A percentile compares a stretch with the other conserved stretches of the same genome.
Evolutionary conservation across 64 coral and sea anemone genomes (phyloP).

Genomic region (Pocillopora damicornis): DNA sequence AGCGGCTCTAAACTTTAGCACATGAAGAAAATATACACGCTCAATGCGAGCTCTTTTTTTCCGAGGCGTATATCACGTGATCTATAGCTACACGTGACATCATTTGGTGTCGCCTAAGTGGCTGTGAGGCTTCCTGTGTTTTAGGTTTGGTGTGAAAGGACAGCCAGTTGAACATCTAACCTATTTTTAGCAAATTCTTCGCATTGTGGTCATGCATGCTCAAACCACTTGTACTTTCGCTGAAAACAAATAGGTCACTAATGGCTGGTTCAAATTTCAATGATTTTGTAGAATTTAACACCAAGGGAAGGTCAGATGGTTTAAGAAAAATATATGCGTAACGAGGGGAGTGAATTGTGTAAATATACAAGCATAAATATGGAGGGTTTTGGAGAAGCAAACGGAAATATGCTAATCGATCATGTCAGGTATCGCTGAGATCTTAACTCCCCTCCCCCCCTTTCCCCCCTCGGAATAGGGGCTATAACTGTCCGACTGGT

Average conservation of each 20-base stretch:
- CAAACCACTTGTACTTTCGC: constrained; percentile 2
- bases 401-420: too few relatives aligned
- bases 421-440: too few relatives aligned
- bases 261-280: neutral
- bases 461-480: too few relatives aligned
- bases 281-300: neutral
- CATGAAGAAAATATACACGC: constrained; percentile 16
- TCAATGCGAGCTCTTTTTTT: constrained; percentile 2
- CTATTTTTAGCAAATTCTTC: constrained; percentile 47
- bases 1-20: constrained; percentile 36
- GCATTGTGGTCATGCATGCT: constrained; percentile 27
- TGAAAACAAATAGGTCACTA: constrained; percentile 17
- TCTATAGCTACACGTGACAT: constrained; percentile 1
- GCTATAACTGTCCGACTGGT: too few relatives aligned
- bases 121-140: constrained; percentile 21
- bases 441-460: too few relatives aligned
- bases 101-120: constrained; percentile 26
- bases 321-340: neutral
- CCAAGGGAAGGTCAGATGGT: neutral
- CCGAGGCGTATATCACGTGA: constrained; percentile 27
- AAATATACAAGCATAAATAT: too few relatives aligned
- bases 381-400: too few relatives aligned
- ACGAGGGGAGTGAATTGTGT: too few relatives aligned
- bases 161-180: neutral
- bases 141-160: constrained; percentile 1